Evolutionary conservation across 1,140 invertebrate species (phyloP).

Genomic region (Charaxes varanes): DNA sequence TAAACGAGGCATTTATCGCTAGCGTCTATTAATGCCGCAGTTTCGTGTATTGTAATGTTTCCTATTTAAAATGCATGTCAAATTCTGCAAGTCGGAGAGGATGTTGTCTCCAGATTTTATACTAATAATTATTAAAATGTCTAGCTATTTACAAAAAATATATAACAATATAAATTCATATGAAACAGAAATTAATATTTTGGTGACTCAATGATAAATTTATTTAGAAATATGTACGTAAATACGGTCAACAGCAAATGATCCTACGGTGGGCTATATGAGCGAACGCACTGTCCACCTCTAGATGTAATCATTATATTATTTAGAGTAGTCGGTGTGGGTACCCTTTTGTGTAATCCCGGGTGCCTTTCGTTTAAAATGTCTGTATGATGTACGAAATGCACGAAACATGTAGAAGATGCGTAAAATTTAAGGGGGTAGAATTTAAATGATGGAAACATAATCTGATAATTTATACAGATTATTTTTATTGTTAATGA

Average conservation of each 20-base stretch:
- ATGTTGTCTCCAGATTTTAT: neutral
- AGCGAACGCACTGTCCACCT: slow-evolving; percentile 48
- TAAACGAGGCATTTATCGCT: slow-evolving; percentile 17
- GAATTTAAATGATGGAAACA: slow-evolving; percentile 45
- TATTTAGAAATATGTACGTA: slow-evolving; percentile 5
- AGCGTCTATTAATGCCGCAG: slow-evolving; percentile 2
- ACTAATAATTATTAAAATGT: slow-evolving; percentile 1
- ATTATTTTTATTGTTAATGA: slow-evolving; percentile 67
- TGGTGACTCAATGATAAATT: neutral
- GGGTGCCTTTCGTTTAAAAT: slow-evolving; percentile 72
- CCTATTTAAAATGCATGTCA: neutral
- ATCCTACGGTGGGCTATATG: slow-evolving; percentile 36
- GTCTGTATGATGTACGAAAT: slow-evolving; percentile 76
- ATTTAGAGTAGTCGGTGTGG: slow-evolving; percentile 73
- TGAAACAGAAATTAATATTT: neutral
- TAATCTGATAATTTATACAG: slow-evolving; percentile 64
- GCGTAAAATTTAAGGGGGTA: slow-evolving; percentile 54
- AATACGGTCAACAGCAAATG: slow-evolving; percentile 31
- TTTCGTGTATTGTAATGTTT: neutral
- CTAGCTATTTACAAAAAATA: slow-evolving; percentile 1
- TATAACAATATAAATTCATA: neutral
- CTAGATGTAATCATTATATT: slow-evolving; percentile 63
- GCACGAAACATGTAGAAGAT: slow-evolving; percentile 76
- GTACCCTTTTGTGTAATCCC: slow-evolving; percentile 67
- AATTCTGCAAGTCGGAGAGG: neutral